These are phyloP conservation scores for Nyctalus aviator DNA, from an alignment of 2,797 vertebrate genomes.

Conservation along the genomic window DNA sequence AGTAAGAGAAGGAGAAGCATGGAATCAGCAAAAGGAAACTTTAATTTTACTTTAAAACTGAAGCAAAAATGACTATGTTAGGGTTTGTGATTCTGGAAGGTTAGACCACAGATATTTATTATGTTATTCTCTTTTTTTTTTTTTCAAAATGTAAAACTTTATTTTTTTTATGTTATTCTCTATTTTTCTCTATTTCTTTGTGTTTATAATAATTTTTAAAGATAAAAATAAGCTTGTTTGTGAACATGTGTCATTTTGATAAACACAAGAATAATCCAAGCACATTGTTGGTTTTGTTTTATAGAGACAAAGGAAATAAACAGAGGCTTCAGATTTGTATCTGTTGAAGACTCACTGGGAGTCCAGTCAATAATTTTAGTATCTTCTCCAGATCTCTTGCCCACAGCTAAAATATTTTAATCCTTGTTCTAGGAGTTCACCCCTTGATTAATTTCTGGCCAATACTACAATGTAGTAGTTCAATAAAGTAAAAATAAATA, in stretches of 20 bases:
- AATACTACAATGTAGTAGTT: neutral
- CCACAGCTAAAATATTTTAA: constrained; percentile 26
- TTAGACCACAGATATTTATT: neutral
- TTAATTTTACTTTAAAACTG: neutral
- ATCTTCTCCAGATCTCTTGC: neutral
- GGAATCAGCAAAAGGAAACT: neutral
- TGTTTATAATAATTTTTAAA: neutral
- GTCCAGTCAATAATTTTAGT: neutral
- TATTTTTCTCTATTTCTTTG: neutral
- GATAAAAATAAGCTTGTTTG: constrained; percentile 6
- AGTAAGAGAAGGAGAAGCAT: neutral
- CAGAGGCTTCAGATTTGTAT: neutral
- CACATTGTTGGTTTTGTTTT: neutral
- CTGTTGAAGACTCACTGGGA: neutral
- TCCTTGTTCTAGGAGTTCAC: neutral
- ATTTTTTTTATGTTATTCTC: constrained; percentile 7
- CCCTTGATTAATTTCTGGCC: neutral
- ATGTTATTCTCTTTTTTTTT: neutral
- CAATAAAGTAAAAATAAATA: neutral
- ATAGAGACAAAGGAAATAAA: constrained; percentile 33
- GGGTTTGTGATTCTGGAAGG: neutral
- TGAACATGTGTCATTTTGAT: neutral
- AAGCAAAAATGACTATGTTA: constrained; percentile 29
- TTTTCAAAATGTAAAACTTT: no score
- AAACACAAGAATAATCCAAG: neutral